A percentile compares a stretch with the other conserved stretches of the same genome.
These are phyloP conservation scores for Phlogophora meticulosa DNA, from an alignment of 2,888 invertebrate genomes.

Conservation along the genomic window DNA sequence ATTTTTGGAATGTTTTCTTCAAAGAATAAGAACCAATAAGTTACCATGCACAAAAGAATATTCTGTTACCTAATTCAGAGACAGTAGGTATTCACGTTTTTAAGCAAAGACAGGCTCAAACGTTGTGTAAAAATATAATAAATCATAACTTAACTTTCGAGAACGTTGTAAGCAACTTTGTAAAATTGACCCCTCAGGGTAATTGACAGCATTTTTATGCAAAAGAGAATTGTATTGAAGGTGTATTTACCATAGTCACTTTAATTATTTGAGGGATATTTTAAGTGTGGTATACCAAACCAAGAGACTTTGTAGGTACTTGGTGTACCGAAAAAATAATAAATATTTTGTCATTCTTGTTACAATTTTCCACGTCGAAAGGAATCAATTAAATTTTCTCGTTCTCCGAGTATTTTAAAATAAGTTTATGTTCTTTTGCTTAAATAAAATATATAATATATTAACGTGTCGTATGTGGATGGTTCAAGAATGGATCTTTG, in stretches of 20 bases:
- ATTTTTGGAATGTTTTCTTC: slow-evolving; percentile 1
- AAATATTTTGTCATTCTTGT: background rate
- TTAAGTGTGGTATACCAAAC: too few relatives aligned
- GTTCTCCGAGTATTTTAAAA: background rate
- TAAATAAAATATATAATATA: too few relatives aligned
- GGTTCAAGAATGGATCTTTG: too few relatives aligned
- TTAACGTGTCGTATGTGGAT: too few relatives aligned
- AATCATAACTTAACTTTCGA: too few relatives aligned
- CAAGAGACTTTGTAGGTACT: background rate
- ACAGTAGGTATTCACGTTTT: background rate
- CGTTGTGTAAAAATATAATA: too few relatives aligned
- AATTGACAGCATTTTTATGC: too few relatives aligned
- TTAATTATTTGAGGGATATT: background rate
- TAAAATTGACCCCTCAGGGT: too few relatives aligned
- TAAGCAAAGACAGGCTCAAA: too few relatives aligned
- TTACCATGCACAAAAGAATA: background rate
- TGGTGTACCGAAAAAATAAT: background rate
- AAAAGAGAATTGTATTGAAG: background rate
- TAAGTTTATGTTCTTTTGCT: too few relatives aligned
- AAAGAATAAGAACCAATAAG: background rate
- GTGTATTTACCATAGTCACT: background rate
- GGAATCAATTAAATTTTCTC: background rate
- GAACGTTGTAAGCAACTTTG: too few relatives aligned
- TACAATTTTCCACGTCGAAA: background rate
- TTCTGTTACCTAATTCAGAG: background rate